Conservation (phyloP, 2,113 vertebrate genomes). For the Chaetura pelagica region DNA sequence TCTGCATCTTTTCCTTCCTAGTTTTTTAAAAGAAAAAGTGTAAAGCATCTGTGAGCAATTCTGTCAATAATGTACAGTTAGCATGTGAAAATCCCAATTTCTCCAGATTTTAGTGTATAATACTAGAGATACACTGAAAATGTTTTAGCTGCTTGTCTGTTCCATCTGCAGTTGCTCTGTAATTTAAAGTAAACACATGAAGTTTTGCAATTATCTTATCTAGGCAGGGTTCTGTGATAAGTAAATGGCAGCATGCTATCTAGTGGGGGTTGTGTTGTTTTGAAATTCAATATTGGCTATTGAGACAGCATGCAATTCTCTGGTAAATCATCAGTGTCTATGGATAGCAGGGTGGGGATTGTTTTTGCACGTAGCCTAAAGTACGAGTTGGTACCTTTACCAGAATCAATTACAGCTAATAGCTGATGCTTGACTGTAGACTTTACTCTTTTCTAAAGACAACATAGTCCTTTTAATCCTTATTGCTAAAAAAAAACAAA, state of each 20-base stretch:
- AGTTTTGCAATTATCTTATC: not conserved
- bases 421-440: not conserved
- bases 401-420: not conserved
- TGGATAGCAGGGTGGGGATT: rapidly evolving
- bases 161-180: not conserved
- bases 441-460: not conserved
- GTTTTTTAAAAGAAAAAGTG: rapidly evolving
- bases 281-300: not conserved
- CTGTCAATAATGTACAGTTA: not conserved
- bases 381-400: not conserved
- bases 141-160: not conserved
- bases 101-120: not conserved
- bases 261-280: rapidly evolving
- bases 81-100: not conserved
- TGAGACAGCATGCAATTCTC: not conserved
- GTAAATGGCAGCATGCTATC: not conserved
- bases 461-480: not conserved
- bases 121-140: not conserved
- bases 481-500: not conserved
- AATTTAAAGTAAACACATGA: not conserved
- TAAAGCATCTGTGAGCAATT: not conserved
- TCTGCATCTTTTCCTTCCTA: not conserved
- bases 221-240: not conserved
- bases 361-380: not conserved
- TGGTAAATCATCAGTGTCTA: not conserved